Percentiles rank a stretch among this genome's conserved stretches.
Conservation (phyloP, 2,113 vertebrate species). For the Centropus bengalensis region DNA sequence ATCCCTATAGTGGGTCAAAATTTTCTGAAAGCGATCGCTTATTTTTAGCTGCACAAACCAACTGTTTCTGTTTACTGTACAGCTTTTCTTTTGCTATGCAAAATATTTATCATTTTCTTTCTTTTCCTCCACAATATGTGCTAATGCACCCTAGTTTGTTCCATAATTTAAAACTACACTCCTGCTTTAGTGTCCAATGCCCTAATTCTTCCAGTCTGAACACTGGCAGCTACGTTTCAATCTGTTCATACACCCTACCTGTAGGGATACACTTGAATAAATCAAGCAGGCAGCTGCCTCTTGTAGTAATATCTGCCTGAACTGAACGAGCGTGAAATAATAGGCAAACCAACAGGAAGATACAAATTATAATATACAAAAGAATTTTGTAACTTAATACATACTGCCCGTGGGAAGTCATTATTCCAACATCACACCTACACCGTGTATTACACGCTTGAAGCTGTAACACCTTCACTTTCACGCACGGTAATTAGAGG, state of each 20-base stretch:
- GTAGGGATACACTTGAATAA: background rate
- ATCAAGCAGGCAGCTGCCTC: background rate
- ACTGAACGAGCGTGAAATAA: background rate
- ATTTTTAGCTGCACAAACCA: background rate
- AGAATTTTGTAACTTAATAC: background rate
- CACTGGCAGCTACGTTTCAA: background rate
- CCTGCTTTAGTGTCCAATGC: background rate
- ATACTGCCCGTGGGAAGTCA: background rate
- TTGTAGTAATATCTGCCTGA: background rate
- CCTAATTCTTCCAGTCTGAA: background rate
- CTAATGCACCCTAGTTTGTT: background rate
- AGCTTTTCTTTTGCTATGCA: background rate
- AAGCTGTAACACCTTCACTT: background rate
- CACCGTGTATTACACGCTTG: fast-evolving
- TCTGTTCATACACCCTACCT: background rate
- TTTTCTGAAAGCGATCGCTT: background rate
- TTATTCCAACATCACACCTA: background rate
- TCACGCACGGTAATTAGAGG: background rate
- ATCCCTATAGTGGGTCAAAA: background rate
- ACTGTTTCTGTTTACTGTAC: background rate
- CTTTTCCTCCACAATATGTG: background rate
- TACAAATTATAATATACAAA: background rate
- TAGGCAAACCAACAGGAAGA: background rate
- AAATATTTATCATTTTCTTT: background rate
- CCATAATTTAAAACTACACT: background rate